A percentile compares a stretch with the other conserved stretches of the same genome.
These are phyloP conservation scores for Psettodes erumei DNA, from an alignment of 2,113 vertebrate genomes.

Conservation along the genomic window DNA sequence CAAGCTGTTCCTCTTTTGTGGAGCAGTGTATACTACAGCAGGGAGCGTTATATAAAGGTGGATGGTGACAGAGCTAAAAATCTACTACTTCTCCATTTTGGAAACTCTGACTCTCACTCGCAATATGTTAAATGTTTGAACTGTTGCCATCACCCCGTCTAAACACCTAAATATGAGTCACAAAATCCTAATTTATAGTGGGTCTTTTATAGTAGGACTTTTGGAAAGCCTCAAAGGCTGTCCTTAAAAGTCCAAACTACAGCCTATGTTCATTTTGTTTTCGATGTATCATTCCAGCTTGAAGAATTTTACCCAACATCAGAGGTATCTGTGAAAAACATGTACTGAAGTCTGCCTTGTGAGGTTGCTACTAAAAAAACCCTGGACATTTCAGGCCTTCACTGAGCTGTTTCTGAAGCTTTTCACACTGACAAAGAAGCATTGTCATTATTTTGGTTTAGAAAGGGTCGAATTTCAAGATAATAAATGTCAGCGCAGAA, in stretches of 20 bases:
- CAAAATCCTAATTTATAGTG: too few species aligned
- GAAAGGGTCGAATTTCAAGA: conserved; percentile 10
- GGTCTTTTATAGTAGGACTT: too few species aligned
- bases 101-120: too few species aligned
- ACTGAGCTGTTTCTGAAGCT: conserved; percentile 1
- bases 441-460: conserved; percentile 1
- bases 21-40: background rate
- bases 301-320: conserved; percentile 1
- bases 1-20: background rate
- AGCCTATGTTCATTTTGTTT: background rate
- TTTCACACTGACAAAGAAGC: conserved; percentile 18
- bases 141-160: too few species aligned
- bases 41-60: too few species aligned
- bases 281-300: background rate
- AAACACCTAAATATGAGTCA: too few species aligned
- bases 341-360: background rate
- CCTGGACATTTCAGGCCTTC: background rate
- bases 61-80: background rate
- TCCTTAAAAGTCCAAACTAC: background rate
- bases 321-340: background rate
- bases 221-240: too few species aligned
- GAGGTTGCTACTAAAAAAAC: conserved; percentile 12
- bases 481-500: conserved; percentile 41
- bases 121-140: too few species aligned
- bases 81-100: background rate